Percentiles rank a stretch among this genome's conserved stretches.
Evolutionary conservation across 2,888 invertebrate species (phyloP).

Genomic region (Leptothorax acervorum): DNA sequence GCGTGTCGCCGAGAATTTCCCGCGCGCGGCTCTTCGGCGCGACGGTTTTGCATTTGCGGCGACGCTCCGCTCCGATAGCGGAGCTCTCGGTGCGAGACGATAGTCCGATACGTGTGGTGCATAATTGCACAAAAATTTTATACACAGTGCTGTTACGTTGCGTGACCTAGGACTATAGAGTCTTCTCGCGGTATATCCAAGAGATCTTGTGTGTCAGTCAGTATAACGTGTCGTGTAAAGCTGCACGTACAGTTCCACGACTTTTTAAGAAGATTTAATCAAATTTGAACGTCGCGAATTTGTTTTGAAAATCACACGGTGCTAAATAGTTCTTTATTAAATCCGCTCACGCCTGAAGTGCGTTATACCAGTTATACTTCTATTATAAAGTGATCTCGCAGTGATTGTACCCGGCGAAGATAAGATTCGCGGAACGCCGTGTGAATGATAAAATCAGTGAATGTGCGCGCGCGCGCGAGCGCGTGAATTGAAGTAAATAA

Average conservation of each 20-base stretch:
- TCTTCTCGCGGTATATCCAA: not conserved
- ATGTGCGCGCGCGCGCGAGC: not conserved
- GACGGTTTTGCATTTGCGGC: not conserved
- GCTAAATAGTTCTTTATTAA: not conserved
- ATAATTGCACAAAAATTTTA: not conserved
- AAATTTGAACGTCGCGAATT: not conserved
- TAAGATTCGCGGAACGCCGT: not conserved
- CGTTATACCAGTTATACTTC: too few relatives aligned
- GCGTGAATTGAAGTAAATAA: not conserved
- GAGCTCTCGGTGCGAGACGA: too few relatives aligned
- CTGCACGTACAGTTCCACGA: not conserved
- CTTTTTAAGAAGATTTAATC: not conserved
- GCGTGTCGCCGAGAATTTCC: not conserved
- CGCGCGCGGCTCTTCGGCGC: not conserved
- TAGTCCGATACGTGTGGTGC: not conserved
- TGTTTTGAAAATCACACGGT: not conserved
- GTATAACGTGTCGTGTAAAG: not conserved
- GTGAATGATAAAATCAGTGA: conserved; percentile 2
- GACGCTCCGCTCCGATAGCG: not conserved
- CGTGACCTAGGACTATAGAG: not conserved
- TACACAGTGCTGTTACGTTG: not conserved
- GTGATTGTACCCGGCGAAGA: not conserved
- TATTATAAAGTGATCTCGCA: not conserved
- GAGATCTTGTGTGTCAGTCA: not conserved
- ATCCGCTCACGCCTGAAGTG: too few relatives aligned